Conservation (phyloP, 1,140 invertebrate species). For the Ditylenchus dipsaci region DNA sequence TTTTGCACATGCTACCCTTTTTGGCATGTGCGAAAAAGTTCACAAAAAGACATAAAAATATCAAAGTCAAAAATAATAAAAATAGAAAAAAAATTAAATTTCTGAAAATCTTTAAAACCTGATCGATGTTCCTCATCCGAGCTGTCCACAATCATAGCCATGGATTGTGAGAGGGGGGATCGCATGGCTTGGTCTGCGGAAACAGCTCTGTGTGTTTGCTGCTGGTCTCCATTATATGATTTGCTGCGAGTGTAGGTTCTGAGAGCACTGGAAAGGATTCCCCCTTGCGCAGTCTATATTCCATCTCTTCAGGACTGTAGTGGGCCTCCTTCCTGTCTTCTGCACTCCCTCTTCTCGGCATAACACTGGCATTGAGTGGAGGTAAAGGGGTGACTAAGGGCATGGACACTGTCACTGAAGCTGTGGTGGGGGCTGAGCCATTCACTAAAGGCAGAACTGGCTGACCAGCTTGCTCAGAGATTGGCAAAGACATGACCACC, state of each 20-base stretch:
- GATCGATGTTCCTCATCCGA: slow-evolving; percentile 45
- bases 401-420: not conserved
- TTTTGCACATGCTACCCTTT: too few species aligned
- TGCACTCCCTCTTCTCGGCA: too few species aligned
- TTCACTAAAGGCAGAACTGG: not conserved
- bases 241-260: not conserved
- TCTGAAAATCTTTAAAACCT: slow-evolving; percentile 29
- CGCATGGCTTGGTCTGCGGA: not conserved
- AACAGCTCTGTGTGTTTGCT: too few species aligned
- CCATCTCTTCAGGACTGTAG: slow-evolving; percentile 33
- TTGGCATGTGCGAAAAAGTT: too few species aligned
- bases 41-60: too few species aligned
- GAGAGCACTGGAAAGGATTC: slow-evolving; percentile 24
- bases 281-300: slow-evolving; percentile 20
- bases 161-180: not conserved
- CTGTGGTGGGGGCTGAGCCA: not conserved
- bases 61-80: too few species aligned
- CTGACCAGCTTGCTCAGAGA: not conserved
- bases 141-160: slow-evolving; percentile 18
- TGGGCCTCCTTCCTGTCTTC: not conserved
- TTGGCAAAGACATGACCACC: too few species aligned
- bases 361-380: not conserved
- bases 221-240: slow-evolving; percentile 4
- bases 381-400: not conserved
- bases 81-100: too few species aligned